phyloP scores from a whole-genome alignment of 1,140 invertebrate species.

The Apis mellifera region Amel_HAv3.1 CM009931.2:20566501-20567000 shows the following conservation, averaged over 20 bases:
- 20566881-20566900: background rate
- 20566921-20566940: background rate
- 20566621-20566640: background rate
- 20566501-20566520: background rate
- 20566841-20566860: background rate
- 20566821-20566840: background rate
- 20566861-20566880: background rate
- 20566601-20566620: no score
- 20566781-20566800: background rate
- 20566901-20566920: background rate
- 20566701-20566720: background rate
- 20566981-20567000: background rate
- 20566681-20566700: background rate
- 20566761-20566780: background rate
- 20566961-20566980: background rate
- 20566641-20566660: background rate
- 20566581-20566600: background rate
- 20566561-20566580: constrained; percentile 14
- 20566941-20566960: background rate
- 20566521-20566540: background rate
- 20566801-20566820: background rate
- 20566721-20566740: background rate
- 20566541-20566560: constrained; percentile 8
- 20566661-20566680: background rate
- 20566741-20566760: constrained; percentile 13